Base-by-base conservation (phyloP, 2,888 invertebrate genomes). In the Drosophila fulvimacula region DNA sequence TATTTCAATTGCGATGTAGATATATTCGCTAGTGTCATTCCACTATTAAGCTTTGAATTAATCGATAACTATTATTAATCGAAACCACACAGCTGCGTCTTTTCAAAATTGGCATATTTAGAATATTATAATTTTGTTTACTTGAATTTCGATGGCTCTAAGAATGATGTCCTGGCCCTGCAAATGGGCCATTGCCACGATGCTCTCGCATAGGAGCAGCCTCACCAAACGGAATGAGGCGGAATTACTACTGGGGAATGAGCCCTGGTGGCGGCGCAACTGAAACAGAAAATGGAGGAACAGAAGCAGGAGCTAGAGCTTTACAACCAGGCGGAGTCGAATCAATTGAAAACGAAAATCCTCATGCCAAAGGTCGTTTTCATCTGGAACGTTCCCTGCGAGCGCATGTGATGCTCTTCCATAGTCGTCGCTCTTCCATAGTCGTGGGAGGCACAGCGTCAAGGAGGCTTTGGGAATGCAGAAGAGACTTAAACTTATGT, bases 131-230 rank as follows among this genome's bases (percentile, higher is more conserved):
- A 34, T 21, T 44, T 19, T 30, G 19, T 11, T 42, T 17, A 9
- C 15, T 17, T 0, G 2, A 34, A 3, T 34, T 48, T 59, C 3
- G 15, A 57, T 34, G 17, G 38, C 21, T 30, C 39, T 3, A 46
- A 39, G 15, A n/a, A n/a, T n/a, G n/a, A 82, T 77, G 79, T 68
- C 61, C 39, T 79, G 74, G 68, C 56, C 79, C 1, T 34, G 63
- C 13, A 76, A 81, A 61, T 19, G 61, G 19, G 49, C 76, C 30
- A 42, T 62, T 21, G 41, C 63, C 5, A 60, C 52, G 9, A 0
- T 77, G 13, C 74, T 63, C 3, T 44, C 79, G 24, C 46, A 77
- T 1, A 7, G 60, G 6, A 81, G 39, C 38, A 53, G 51, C 3
- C 46, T 30, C 5, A 38, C 4, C 0, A 62, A 55, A 13, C 42